Conservation (phyloP, 2,888 invertebrate species). For the Microplitis deprimator region DNA sequence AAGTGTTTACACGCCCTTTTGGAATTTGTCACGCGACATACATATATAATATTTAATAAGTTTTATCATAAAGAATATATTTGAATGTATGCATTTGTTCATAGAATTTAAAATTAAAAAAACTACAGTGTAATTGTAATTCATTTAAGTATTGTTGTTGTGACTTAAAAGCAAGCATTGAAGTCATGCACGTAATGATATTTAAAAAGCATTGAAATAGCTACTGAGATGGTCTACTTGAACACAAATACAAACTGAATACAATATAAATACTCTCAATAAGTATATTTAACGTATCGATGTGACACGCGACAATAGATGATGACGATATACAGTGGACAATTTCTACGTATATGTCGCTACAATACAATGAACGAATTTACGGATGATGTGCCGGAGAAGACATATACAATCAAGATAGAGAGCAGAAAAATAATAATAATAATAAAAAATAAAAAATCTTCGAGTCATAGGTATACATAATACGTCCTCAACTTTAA, state of each 20-base stretch:
- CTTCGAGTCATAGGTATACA: slow-evolving; percentile 36
- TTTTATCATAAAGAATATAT: neutral
- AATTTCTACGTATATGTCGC: slow-evolving; percentile 6
- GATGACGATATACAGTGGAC: neutral
- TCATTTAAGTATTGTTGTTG: neutral
- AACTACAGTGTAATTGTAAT: neutral
- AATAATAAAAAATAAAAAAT: slow-evolving; percentile 29
- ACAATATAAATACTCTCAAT: neutral
- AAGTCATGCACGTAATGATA: slow-evolving; percentile 4
- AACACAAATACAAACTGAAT: slow-evolving; percentile 3
- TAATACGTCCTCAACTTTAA: slow-evolving; percentile 44
- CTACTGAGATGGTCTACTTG: neutral
- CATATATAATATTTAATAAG: neutral
- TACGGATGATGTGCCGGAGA: slow-evolving; percentile 9
- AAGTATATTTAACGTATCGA: slow-evolving; percentile 1
- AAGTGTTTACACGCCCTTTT: no score
- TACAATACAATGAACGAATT: slow-evolving; percentile 13
- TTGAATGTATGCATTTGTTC: neutral
- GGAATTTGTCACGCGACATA: no score
- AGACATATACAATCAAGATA: neutral
- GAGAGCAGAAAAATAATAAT: slow-evolving; percentile 18
- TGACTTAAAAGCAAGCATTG: neutral
- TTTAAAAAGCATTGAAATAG: slow-evolving; percentile 10
- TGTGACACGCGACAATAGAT: slow-evolving; percentile 35
- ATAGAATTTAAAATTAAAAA: neutral